Evolutionary conservation across 2,797 vertebrate species (phyloP).

Genomic region (Epinephelus malabaricus): DNA sequence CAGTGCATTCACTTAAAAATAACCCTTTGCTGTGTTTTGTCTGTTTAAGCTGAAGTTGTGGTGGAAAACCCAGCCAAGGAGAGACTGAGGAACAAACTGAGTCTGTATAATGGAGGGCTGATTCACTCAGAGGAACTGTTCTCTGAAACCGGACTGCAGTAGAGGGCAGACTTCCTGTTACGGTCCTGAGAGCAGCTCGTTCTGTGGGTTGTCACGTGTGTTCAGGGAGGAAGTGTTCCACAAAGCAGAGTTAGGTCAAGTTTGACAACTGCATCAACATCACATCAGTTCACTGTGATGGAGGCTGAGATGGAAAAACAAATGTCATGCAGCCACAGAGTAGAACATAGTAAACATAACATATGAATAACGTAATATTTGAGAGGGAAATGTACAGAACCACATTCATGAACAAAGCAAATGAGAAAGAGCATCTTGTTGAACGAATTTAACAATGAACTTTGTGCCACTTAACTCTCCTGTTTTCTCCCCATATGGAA

Average conservation of each 20-base stretch:
- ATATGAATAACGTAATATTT: background rate
- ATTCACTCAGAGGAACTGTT: constrained; percentile 31
- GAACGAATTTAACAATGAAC: too few species aligned
- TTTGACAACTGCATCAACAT: background rate
- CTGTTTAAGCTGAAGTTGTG: constrained; percentile 13
- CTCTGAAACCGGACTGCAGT: constrained; percentile 10
- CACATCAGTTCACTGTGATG: background rate
- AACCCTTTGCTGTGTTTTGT: background rate
- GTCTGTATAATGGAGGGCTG: constrained; percentile 13
- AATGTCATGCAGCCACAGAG: background rate
- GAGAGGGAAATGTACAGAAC: background rate
- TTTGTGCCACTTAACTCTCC: too few species aligned
- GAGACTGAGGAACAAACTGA: constrained; percentile 31
- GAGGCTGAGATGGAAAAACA: background rate
- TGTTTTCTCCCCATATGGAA: too few species aligned
- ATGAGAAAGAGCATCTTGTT: background rate
- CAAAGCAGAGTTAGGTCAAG: background rate
- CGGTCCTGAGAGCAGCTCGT: background rate
- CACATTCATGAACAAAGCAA: background rate
- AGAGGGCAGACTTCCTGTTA: background rate
- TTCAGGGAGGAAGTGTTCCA: too few species aligned
- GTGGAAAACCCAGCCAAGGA: constrained; percentile 27
- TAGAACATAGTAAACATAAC: background rate
- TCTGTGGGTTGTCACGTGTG: background rate
- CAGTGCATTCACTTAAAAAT: background rate